phyloP scores from a whole-genome alignment of 2,888 invertebrate genomes.

The Eugnorisma glareosa region DNA sequence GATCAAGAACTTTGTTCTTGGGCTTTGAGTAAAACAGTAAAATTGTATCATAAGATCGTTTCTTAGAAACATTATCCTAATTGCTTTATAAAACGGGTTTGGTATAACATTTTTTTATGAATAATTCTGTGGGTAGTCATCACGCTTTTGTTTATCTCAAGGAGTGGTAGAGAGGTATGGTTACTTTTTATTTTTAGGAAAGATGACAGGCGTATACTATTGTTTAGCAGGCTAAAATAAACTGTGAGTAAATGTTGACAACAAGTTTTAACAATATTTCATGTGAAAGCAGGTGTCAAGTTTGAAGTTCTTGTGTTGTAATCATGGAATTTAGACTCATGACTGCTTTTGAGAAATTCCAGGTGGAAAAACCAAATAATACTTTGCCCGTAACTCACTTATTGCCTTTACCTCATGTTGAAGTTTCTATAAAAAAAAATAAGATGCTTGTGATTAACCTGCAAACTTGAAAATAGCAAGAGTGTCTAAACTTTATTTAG shows the following conservation, averaged over 20 bases:
- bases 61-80: conserved; percentile 41
- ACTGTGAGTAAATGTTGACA: not conserved
- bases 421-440: not conserved
- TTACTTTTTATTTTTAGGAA: not conserved
- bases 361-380: not conserved
- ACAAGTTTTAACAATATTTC: not conserved
- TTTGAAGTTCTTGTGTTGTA: not conserved
- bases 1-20: conserved; percentile 49
- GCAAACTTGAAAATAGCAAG: not conserved
- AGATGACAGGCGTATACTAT: too few relatives aligned
- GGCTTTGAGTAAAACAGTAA: conserved; percentile 41
- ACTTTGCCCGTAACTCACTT: not conserved
- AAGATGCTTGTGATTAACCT: not conserved
- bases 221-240: not conserved
- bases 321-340: not conserved
- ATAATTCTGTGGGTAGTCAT: conserved; percentile 6
- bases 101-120: conserved; percentile 1
- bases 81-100: conserved; percentile 37
- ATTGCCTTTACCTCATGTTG: not conserved
- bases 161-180: not conserved
- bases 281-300: not conserved
- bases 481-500: not conserved
- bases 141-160: not conserved
- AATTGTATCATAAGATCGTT: conserved; percentile 46
- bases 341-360: not conserved